Evolutionary conservation across 2,888 invertebrate species (phyloP).

Genomic region (Campoletis raptor): DNA sequence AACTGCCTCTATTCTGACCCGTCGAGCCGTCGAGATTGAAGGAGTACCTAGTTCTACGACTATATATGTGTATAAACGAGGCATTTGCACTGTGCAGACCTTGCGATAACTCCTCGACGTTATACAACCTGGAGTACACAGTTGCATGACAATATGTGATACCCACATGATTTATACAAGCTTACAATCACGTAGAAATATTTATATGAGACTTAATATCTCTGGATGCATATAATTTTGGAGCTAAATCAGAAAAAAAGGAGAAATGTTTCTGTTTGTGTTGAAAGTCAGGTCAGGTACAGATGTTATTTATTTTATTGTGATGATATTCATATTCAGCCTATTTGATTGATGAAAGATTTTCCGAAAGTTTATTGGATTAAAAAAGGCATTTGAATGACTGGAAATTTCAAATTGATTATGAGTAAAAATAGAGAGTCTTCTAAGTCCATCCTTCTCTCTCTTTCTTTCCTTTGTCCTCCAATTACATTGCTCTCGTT

Average conservation of each 20-base stretch:
- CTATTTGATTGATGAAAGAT: neutral
- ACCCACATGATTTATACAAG: conserved; percentile 47
- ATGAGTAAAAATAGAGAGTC: neutral
- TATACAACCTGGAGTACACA: conserved; percentile 29
- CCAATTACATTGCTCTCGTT: neutral
- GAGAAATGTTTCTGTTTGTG: neutral
- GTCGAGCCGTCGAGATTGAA: conserved; percentile 49
- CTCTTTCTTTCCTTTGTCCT: neutral
- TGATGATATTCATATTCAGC: neutral
- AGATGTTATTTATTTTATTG: neutral
- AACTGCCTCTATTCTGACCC: conserved; percentile 29
- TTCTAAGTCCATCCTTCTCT: neutral
- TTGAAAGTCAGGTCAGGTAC: neutral
- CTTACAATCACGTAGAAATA: conserved; percentile 10
- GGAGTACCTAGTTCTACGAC: conserved; percentile 19
- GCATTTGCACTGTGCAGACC: conserved; percentile 53
- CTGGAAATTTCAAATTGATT: neutral
- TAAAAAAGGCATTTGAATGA: neutral
- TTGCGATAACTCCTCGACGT: conserved; percentile 59
- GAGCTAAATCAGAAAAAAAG: neutral
- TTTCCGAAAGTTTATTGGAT: neutral
- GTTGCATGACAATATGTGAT: conserved; percentile 55
- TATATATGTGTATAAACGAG: conserved; percentile 8
- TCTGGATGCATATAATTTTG: neutral
- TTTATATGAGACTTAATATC: neutral